Base-by-base conservation (phyloP, 1,140 invertebrate genomes). In the Myzus persicae region DNA sequence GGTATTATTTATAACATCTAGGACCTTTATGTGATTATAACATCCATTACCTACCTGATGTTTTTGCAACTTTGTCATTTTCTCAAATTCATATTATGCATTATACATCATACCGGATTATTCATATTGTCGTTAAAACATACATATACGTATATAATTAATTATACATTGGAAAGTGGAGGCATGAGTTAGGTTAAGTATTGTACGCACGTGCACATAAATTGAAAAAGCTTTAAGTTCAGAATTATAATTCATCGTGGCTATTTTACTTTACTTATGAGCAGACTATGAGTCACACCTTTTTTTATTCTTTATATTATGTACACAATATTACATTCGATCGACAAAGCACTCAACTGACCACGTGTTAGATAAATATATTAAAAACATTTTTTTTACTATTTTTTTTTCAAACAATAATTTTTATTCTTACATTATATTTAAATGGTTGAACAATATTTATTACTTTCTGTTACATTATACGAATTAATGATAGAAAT, bases 361-460 rank as follows among this genome's bases (percentile, higher is more conserved):
- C n/a, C n/a, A 11, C 4, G 18, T 18, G 31, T 36, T n/a, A n/a
- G 14, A 76, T n/a, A 1, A 1, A 4, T 1, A 6, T 0, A n/a
- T n/a, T 76, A 5, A n/a, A n/a, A 76, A 18, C 4, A 14, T n/a
- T n/a, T 18, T 6, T n/a, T 76, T n/a, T n/a, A 22, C 11, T 7
- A 31, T 59, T 67, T 67, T 31, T 31, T n/a, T 67, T 67, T 26
- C 7, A 67, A 59, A 59, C 9, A 59, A 9, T 11, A 31, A 9
- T 31, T 59, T 67, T 31, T 14, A 31, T n/a, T 67, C 31, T 9
- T 31, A 67, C 11, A n/a, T 9, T 31, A 54, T 54, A 1, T 9
- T 6, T 8, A 51, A 31, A n/a, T 67, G 31, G 59, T 67, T 31
- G 11, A 67, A 67, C 11, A n/a, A 67, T 67, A n/a, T 4, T 14